Base-by-base conservation (phyloP, 2,113 vertebrate genomes). In the Bufo gargarizans region DNA sequence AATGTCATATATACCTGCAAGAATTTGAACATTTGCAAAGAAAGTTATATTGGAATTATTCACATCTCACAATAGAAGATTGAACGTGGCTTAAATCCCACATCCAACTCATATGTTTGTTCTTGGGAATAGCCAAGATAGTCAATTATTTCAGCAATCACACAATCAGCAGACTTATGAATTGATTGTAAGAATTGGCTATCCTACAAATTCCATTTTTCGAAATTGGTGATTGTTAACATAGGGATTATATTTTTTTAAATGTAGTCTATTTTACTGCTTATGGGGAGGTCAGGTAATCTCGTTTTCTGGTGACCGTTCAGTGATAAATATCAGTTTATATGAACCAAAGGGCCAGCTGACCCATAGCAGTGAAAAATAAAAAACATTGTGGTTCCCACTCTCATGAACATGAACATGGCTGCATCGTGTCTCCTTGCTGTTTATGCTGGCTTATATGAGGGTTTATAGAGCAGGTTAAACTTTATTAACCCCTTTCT, bases 11-110 rank as follows among this genome's bases (percentile, higher is more conserved):
- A 22, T 71, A 55, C 63, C 82, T 53, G 82, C 63, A 53, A 84
- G 82, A 63, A 84, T 84, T 82, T 50, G 2, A 67, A 47, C 19
- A 82, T 67, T 50, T 43, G n/a, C 45, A 69, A 33, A 83, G 33
- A 10, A 84, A 83, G 45, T 83, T 83, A 6, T 8, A 84, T 84
- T 53, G 19, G 49, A 84, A 84, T 71, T 69, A 71, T 49, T 84
- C 82, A 71, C 63, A 83, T 69, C 22, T 69, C 47, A 83, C 63
- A 69, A 69, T 69, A n/a, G 47, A 84, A 71, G 20, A 71, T 7
- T 53, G 43, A 71, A 71, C 55, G 81, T 16, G 55, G 82, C 82
- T 82, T 84, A 71, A 71, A 13, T 84, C 49, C 82, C 7, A 55
- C 45, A 33, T 13, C 49, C 63, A 43, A 10, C 63, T 53, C 47